phyloP scores from a whole-genome alignment of 2,797 vertebrate genomes.

The Muraenolepis orangiensis region DNA sequence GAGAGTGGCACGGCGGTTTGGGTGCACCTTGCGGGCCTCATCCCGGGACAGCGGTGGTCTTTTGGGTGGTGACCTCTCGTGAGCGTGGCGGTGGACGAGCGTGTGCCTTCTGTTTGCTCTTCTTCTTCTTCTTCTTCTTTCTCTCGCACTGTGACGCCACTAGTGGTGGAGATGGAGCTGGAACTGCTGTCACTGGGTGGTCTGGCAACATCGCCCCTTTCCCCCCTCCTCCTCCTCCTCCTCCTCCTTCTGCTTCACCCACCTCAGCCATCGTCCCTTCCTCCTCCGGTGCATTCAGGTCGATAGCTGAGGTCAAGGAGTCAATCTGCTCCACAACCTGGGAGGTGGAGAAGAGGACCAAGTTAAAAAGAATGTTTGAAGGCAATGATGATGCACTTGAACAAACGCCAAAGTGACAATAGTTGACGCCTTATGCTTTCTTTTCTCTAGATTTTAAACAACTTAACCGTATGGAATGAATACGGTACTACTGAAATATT shows the following conservation, averaged over 20 bases:
- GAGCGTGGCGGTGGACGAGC: slow-evolving; percentile 17
- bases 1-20: slow-evolving; percentile 28
- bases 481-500: neutral
- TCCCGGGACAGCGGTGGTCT: slow-evolving; percentile 32
- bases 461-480: neutral
- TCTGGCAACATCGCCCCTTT: slow-evolving; percentile 13
- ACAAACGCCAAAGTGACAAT: neutral
- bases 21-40: slow-evolving; percentile 23
- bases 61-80: slow-evolving; percentile 24
- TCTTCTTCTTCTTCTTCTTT: neutral
- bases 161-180: slow-evolving; percentile 51
- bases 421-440: neutral
- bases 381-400: neutral
- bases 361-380: neutral
- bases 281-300: slow-evolving; percentile 63
- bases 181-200: slow-evolving; percentile 50
- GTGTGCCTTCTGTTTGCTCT: neutral
- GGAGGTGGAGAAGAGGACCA: slow-evolving; percentile 18
- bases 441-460: neutral
- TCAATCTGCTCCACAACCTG: slow-evolving; percentile 80
- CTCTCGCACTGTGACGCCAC: slow-evolving; percentile 37
- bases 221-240: neutral
- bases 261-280: neutral
- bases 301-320: slow-evolving; percentile 70
- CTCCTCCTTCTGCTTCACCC: slow-evolving; percentile 13